phyloP scores from a whole-genome alignment of 2,113 vertebrate genomes.

The Lichenostomus cassidix region DNA sequence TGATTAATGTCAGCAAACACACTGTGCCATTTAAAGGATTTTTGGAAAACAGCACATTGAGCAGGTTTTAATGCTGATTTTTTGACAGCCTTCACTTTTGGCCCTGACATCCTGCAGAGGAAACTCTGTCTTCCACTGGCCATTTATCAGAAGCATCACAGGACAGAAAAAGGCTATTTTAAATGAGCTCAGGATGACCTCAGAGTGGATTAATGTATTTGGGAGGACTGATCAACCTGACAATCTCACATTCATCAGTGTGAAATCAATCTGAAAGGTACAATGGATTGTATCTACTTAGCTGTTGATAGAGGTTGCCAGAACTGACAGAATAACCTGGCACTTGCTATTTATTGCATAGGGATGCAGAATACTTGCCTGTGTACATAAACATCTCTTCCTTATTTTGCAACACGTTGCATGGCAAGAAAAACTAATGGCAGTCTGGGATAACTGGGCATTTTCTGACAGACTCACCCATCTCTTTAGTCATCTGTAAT shows the following conservation, averaged over 20 bases:
- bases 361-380: not conserved
- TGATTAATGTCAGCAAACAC: slow-evolving; percentile 50
- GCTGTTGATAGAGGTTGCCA: not conserved
- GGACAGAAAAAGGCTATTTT: slow-evolving; percentile 17
- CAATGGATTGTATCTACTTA: not conserved
- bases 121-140: not conserved
- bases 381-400: not conserved
- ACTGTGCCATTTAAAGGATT: slow-evolving; percentile 5
- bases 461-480: not conserved
- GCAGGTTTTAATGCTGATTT: slow-evolving; percentile 29
- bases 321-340: not conserved
- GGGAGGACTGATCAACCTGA: slow-evolving; percentile 23
- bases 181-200: slow-evolving; percentile 52
- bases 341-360: not conserved
- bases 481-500: not conserved
- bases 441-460: not conserved
- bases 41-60: not conserved
- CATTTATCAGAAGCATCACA: slow-evolving; percentile 34
- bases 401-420: not conserved
- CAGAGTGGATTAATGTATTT: slow-evolving; percentile 42
- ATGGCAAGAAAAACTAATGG: not conserved
- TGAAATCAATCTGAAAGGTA: slow-evolving; percentile 42
- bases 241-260: slow-evolving; percentile 34
- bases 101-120: slow-evolving; percentile 21
- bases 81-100: slow-evolving; percentile 48